phyloP scores from a whole-genome alignment of 2,888 invertebrate genomes.

The Trichopoda pennipes region DNA sequence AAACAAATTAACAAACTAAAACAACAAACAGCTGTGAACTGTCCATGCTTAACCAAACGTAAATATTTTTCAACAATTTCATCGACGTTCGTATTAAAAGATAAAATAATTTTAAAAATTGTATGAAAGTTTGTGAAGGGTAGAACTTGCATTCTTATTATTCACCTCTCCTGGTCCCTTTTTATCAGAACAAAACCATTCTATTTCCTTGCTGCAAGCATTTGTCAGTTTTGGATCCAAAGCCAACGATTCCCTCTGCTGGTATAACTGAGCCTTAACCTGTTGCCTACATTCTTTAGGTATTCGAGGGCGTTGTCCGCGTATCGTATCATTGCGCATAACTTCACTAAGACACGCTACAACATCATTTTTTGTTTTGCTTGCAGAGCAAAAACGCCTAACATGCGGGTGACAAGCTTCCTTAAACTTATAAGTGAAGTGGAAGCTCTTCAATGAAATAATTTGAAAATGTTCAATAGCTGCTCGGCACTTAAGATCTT shows the following conservation, averaged over 20 bases:
- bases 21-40: too few species aligned
- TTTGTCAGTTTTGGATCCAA: slow-evolving; percentile 92
- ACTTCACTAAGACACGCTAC: slow-evolving; percentile 87
- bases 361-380: slow-evolving; percentile 88
- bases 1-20: not conserved
- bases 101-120: not conserved
- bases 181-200: slow-evolving; percentile 86
- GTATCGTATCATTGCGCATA: slow-evolving; percentile 93
- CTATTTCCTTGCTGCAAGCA: slow-evolving; percentile 90
- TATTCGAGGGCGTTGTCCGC: slow-evolving; percentile 88
- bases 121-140: slow-evolving; percentile 37
- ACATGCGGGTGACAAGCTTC: slow-evolving; percentile 94
- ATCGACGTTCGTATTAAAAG: too few species aligned
- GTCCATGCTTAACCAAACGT: too few species aligned
- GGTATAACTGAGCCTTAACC: slow-evolving; percentile 93
- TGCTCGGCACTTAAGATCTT: slow-evolving; percentile 91
- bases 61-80: too few species aligned
- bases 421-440: slow-evolving; percentile 96
- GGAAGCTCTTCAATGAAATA: slow-evolving; percentile 94
- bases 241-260: slow-evolving; percentile 93
- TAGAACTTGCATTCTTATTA: slow-evolving; percentile 74
- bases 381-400: slow-evolving; percentile 85
- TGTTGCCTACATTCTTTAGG: slow-evolving; percentile 95
- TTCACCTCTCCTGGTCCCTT: slow-evolving; percentile 84
- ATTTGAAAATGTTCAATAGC: slow-evolving; percentile 99